Percentiles rank a stretch among this genome's conserved stretches.
phyloP scores from a whole-genome alignment of 1,140 invertebrate genomes.

The Papilio polytes region DNA sequence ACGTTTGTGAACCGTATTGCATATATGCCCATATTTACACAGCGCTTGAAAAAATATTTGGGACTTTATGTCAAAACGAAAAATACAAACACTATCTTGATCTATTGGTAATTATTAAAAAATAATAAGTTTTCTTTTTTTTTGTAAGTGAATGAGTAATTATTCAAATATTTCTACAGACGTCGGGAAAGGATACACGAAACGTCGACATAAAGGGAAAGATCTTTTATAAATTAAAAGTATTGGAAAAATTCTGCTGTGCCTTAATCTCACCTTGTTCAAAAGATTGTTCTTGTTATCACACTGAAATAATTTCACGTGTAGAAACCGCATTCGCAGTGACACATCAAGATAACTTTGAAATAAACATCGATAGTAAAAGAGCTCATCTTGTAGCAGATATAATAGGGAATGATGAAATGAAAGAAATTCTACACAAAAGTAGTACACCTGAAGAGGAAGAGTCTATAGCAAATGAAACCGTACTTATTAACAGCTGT shows the following conservation, averaged over 20 bases:
- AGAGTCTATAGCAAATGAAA: conserved; percentile 49
- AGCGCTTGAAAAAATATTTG: conserved; percentile 76
- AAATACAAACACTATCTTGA: conserved; percentile 75
- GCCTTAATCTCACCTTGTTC: conserved; percentile 74
- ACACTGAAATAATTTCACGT: conserved; percentile 56
- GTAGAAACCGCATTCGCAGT: conserved; percentile 61
- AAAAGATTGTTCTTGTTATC: conserved; percentile 67
- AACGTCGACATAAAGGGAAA: conserved; percentile 72
- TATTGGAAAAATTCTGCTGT: conserved; percentile 73
- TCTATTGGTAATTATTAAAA: conserved; percentile 59
- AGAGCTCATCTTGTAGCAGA: conserved; percentile 74
- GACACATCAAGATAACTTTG: conserved; percentile 53
- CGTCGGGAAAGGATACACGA: conserved; percentile 69
- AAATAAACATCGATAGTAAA: conserved; percentile 61
- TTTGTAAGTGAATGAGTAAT: conserved; percentile 13
- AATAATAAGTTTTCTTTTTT: conserved; percentile 23
- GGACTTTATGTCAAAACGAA: conserved; percentile 66
- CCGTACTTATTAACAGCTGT: conserved; percentile 42
- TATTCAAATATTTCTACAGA: conserved; percentile 53
- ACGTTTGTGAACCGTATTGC: conserved; percentile 76
- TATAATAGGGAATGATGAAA: conserved; percentile 75
- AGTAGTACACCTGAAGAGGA: conserved; percentile 48
- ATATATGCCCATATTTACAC: conserved; percentile 78
- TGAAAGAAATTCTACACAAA: conserved; percentile 73
- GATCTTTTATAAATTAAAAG: conserved; percentile 77